Evolutionary conservation across 2,113 vertebrate species (phyloP).

Genomic region (Pungitius pungitius): DNA sequence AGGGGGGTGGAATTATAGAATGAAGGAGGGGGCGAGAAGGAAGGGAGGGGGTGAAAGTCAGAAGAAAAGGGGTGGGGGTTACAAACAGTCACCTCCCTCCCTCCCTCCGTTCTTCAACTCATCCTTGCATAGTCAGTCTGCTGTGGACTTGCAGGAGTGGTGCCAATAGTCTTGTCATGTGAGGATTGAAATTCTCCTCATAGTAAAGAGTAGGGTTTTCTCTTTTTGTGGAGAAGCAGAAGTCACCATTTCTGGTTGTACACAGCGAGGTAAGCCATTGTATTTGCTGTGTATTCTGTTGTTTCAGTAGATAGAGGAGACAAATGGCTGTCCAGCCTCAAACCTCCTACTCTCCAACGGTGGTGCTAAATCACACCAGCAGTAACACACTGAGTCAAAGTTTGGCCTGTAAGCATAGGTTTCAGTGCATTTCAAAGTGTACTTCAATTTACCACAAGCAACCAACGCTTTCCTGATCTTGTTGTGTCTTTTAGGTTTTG

Average conservation of each 20-base stretch:
- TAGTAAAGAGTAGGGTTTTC: constrained; percentile 35
- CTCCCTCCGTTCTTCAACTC: constrained; percentile 64
- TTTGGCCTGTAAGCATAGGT: constrained; percentile 23
- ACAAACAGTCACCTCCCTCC: constrained; percentile 57
- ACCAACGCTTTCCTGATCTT: constrained; percentile 3
- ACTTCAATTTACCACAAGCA: constrained; percentile 8
- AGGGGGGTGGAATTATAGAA: constrained; percentile 61
- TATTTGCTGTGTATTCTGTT: constrained; percentile 19
- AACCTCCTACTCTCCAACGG: constrained; percentile 32
- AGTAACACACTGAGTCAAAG: neutral
- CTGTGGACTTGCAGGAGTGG: constrained; percentile 56
- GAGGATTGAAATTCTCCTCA: constrained; percentile 32
- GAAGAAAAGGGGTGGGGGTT: constrained; percentile 37
- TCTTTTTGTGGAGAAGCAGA: constrained; percentile 19
- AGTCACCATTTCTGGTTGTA: constrained; percentile 11
- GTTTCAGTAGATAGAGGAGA: constrained; percentile 30
- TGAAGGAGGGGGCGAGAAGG: constrained; percentile 52
- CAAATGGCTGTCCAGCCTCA: constrained; percentile 45
- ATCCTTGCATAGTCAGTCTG: constrained; percentile 63
- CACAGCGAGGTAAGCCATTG: constrained; percentile 55
- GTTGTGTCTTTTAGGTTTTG: neutral
- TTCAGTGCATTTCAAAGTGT: constrained; percentile 5
- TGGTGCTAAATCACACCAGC: constrained; percentile 54
- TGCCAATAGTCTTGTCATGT: constrained; percentile 42
- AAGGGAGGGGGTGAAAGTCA: constrained; percentile 48